phyloP scores from a whole-genome alignment of 1,140 invertebrate species.

The Antheraea pernyi region DNA sequence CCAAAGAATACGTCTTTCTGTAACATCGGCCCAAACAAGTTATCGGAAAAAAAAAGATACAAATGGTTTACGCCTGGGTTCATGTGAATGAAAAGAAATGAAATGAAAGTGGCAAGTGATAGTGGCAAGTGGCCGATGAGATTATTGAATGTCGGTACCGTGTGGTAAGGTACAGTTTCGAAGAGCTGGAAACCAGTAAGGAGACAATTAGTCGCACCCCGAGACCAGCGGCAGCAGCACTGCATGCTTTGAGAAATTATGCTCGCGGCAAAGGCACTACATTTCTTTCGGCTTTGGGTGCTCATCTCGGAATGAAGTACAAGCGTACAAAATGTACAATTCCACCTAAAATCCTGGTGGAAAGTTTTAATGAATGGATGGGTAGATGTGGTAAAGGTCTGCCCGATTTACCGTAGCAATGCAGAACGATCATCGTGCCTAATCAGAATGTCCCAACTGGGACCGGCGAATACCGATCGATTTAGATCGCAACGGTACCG shows the following conservation, averaged over 20 bases:
- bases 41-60: not conserved
- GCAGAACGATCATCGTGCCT: not conserved
- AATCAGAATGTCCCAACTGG: slow-evolving; percentile 14
- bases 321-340: slow-evolving; percentile 4
- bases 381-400: slow-evolving; percentile 23
- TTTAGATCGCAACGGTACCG: slow-evolving; percentile 51
- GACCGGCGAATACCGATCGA: slow-evolving; percentile 54
- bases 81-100: no score
- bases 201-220: slow-evolving; percentile 38
- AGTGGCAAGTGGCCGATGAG: no score
- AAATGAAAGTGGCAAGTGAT: slow-evolving; percentile 5
- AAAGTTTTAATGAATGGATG: slow-evolving; percentile 36
- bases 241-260: not conserved
- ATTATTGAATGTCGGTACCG: not conserved
- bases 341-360: slow-evolving; percentile 7
- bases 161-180: not conserved
- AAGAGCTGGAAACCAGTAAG: slow-evolving; percentile 38
- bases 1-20: no score
- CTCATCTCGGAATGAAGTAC: slow-evolving; percentile 1
- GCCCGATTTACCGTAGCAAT: slow-evolving; percentile 28
- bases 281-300: slow-evolving; percentile 26
- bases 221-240: no score
- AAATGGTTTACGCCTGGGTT: not conserved
- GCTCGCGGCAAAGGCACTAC: slow-evolving; percentile 16
- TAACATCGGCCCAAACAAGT: no score